Base-by-base conservation (phyloP, 2,888 invertebrate species). In the Pammene fasciana region DNA sequence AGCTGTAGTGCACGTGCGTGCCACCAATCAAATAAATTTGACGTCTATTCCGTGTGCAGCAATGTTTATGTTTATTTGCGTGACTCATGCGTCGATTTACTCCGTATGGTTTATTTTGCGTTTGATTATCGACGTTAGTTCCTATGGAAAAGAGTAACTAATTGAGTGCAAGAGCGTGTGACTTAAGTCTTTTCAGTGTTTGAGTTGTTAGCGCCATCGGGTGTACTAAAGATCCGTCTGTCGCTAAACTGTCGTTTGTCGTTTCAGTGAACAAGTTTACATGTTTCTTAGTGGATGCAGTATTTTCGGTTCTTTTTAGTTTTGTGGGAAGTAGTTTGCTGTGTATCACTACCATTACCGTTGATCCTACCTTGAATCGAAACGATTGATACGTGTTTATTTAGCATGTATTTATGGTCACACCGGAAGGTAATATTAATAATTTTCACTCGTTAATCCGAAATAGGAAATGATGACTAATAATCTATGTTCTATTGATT, bases 31-130 rank as follows among this genome's bases (percentile, higher is more conserved):
- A 56, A 61, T 57, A 68, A 78, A 79, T 77, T 76, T 74, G 71
- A 78, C 70, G 74, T 79, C 76, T 83, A 77, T 76, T 72, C 72
- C 75, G 65, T 70, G 72, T 72, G 73, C 59, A 68, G 75, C 77
- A 82, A 80, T 71, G 74, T 56, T 73, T 71, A 79, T 56, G 73
- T 72, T 82, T 68, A 74, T 72, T 67, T 76, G 76, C 74, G 59
- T 77, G 73, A 75, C 59, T 75, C 67, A 75, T 73, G 56, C 50
- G 64, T 14, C 10, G 48, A 55, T 16, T 52, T 54, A 56, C 62
- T 64, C 57, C 45, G 64, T 34, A 9, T 11, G 14, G 5, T 36
- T n/a, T 48, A 10, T 9, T 0, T 13, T 10, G 13, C 16, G 13
- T 18, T 16, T 57, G 0, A 10, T 46, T 52, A 16, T 48, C 0